Percentiles rank a stretch among this genome's conserved stretches.
These are phyloP conservation scores for Drosophila lowei DNA, from an alignment of 1,140 invertebrate genomes.

Conservation along the genomic window DNA sequence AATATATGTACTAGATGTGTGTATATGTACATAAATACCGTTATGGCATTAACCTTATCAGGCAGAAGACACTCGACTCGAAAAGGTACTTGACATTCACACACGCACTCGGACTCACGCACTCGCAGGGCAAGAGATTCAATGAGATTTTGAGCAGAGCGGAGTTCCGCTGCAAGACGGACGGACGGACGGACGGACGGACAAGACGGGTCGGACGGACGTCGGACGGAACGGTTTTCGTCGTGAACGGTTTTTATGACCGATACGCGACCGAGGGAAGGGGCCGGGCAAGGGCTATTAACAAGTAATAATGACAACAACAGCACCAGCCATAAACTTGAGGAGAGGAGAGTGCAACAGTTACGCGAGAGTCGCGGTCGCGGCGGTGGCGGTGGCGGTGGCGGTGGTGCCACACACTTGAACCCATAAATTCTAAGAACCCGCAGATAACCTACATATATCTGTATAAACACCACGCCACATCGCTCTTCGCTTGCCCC, in stretches of 20 bases:
- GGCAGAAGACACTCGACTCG: slow-evolving; percentile 9
- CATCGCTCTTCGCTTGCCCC: neutral
- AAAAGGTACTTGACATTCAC: slow-evolving; percentile 77
- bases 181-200: slow-evolving; percentile 1
- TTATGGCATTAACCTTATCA: slow-evolving; percentile 77
- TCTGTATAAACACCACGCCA: slow-evolving; percentile 9
- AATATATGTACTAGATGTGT: slow-evolving; percentile 16
- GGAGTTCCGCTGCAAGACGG: slow-evolving; percentile 1
- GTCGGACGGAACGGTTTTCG: neutral
- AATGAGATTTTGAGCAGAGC: neutral
- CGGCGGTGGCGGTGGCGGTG: slow-evolving; percentile 47
- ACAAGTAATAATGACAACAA: slow-evolving; percentile 73
- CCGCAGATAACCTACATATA: slow-evolving; percentile 75
- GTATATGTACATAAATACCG: slow-evolving; percentile 24
- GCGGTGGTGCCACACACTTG: slow-evolving; percentile 64
- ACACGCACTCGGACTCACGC: slow-evolving; percentile 17
- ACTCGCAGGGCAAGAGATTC: neutral
- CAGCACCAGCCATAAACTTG: slow-evolving; percentile 58
- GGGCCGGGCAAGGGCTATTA: slow-evolving; percentile 58
- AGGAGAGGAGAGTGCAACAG: slow-evolving; percentile 58
- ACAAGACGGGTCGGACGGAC: no score
- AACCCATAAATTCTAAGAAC: slow-evolving; percentile 79
- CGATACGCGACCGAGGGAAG: slow-evolving; percentile 43
- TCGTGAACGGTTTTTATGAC: slow-evolving; percentile 63
- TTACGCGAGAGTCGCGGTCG: slow-evolving; percentile 61